Conservation (phyloP, 1,140 invertebrate genomes). For the Drosophila pachea region DNA sequence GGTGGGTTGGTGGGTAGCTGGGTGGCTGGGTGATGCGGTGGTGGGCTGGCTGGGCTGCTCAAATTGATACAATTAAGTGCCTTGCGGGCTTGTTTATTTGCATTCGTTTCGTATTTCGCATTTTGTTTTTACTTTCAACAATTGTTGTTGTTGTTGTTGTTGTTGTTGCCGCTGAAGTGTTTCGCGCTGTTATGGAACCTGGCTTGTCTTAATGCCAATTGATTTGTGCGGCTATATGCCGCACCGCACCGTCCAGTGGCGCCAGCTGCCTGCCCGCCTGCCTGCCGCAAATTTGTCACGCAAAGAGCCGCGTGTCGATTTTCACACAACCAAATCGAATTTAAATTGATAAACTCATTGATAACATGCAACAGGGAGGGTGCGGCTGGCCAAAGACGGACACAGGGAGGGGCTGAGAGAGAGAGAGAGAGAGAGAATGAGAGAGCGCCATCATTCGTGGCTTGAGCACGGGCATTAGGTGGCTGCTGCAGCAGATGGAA, state of each 20-base stretch:
- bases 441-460: background rate
- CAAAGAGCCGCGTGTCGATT: conserved; percentile 43
- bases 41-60: conserved; percentile 42
- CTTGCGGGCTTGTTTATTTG: conserved; percentile 65
- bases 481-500: conserved; percentile 9
- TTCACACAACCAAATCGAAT: conserved; percentile 59
- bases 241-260: background rate
- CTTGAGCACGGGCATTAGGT: background rate
- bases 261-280: conserved; percentile 3
- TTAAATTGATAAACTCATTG: conserved; percentile 55
- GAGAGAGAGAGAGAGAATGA: background rate
- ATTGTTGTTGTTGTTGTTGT: conserved; percentile 63
- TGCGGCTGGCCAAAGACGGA: too few species aligned
- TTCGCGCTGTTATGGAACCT: conserved; percentile 38
- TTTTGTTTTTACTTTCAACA: conserved; percentile 42
- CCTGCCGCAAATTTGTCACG: conserved; percentile 36
- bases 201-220: conserved; percentile 63
- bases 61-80: conserved; percentile 73
- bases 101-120: conserved; percentile 37
- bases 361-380: conserved; percentile 20
- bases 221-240: conserved; percentile 49
- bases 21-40: conserved; percentile 5
- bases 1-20: background rate
- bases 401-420: background rate
- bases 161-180: conserved; percentile 53